A percentile compares a stretch with the other conserved stretches of the same genome.
These are phyloP conservation scores for Agonopterix heracliana DNA, from an alignment of 2,888 invertebrate genomes.

Conservation along the genomic window DNA sequence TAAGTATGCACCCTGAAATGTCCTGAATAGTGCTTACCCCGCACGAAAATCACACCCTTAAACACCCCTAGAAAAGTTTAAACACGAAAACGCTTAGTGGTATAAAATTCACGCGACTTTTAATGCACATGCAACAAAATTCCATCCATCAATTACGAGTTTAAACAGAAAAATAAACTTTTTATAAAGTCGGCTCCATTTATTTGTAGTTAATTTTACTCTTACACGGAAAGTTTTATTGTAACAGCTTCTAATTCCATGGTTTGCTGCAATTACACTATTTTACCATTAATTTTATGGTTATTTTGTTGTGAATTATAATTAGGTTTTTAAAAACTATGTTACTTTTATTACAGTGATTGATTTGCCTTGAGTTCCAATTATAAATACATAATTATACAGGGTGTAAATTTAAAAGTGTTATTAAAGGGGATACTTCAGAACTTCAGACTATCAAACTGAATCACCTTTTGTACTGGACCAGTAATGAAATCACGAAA, in stretches of 20 bases:
- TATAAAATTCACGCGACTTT: conserved; percentile 12
- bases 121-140: conserved; percentile 36
- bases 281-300: background rate
- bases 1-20: too few species aligned
- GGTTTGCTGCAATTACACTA: conserved; percentile 6
- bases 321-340: background rate
- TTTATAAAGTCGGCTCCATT: background rate
- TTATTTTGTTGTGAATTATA: background rate
- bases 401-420: too few species aligned
- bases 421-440: too few species aligned
- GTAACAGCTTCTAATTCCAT: conserved; percentile 2
- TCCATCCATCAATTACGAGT: conserved; percentile 35
- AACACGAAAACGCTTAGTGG: background rate
- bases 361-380: too few species aligned
- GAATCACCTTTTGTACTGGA: too few species aligned
- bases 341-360: too few species aligned
- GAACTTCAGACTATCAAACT: too few species aligned
- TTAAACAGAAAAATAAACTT: conserved; percentile 22
- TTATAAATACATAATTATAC: too few species aligned
- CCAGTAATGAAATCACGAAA: too few species aligned
- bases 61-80: too few species aligned
- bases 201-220: conserved; percentile 18
- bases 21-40: too few species aligned
- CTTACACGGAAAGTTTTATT: conserved; percentile 15
- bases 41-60: too few species aligned